Evolutionary conservation across 2,113 vertebrate genomes (phyloP).

Genomic region (Cyanoliseus patagonus): DNA sequence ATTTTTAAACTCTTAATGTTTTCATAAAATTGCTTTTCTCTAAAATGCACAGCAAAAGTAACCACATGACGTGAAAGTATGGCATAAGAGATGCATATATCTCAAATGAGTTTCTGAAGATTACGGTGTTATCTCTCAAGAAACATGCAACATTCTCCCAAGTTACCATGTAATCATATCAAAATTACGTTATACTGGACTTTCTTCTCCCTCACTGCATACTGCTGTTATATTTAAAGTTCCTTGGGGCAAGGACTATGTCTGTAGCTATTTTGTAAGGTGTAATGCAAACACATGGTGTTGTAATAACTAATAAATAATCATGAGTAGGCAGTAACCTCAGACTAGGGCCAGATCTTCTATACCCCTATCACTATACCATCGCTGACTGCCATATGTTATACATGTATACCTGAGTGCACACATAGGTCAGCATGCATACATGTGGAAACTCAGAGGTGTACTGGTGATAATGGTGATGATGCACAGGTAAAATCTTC

Average conservation of each 20-base stretch:
- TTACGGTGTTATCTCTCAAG: constrained; percentile 2
- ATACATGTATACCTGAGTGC: fast-evolving
- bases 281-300: constrained; percentile 32
- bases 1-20: constrained; percentile 7
- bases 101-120: background rate
- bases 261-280: constrained; percentile 37
- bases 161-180: background rate
- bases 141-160: background rate
- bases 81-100: background rate
- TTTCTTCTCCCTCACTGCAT: background rate
- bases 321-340: background rate
- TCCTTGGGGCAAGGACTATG: constrained; percentile 17
- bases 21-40: constrained; percentile 8
- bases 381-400: background rate
- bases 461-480: background rate
- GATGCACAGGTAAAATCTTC: background rate
- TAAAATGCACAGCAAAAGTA: background rate
- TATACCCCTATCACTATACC: background rate
- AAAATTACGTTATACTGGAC: constrained; percentile 34
- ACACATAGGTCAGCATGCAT: background rate
- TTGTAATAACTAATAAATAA: constrained; percentile 35
- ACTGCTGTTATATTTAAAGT: background rate
- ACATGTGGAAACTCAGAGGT: background rate
- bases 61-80: background rate
- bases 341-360: background rate